Evolutionary conservation across 2,888 invertebrate species (phyloP).

Genomic region (Gerris lacustris): DNA sequence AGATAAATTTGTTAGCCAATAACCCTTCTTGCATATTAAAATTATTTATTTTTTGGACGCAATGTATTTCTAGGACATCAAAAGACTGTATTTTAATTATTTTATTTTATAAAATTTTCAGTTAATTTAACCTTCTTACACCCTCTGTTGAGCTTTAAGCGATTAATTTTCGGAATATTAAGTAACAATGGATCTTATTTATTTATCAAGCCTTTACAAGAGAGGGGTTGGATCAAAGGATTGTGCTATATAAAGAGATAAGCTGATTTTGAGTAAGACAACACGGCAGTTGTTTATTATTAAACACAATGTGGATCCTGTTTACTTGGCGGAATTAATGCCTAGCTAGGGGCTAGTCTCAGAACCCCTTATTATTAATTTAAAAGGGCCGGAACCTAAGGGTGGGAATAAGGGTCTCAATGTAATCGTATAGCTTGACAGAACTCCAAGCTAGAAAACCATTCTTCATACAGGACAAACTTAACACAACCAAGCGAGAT

Average conservation of each 20-base stretch:
- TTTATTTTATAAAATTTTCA: not conserved
- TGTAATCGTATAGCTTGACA: not conserved
- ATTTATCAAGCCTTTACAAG: not conserved
- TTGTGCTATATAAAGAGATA: not conserved
- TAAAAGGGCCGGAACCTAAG: not conserved
- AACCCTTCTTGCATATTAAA: no score
- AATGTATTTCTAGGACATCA: no score
- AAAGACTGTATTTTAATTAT: not conserved
- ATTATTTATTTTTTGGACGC: no score
- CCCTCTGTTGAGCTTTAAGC: not conserved
- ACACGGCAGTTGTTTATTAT: not conserved
- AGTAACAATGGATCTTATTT: not conserved
- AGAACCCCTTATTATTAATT: slow-evolving; percentile 3
- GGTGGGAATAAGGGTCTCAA: not conserved
- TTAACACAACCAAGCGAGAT: no score
- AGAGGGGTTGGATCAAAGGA: not conserved
- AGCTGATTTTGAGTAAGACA: slow-evolving; percentile 3
- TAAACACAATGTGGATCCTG: not conserved
- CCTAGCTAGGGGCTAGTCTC: not conserved
- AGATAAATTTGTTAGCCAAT: no score
- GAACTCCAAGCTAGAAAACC: not conserved
- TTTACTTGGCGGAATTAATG: not conserved
- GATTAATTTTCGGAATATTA: not conserved
- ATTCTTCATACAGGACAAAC: no score
- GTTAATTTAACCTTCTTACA: not conserved